A percentile compares a stretch with the other conserved stretches of the same genome.
These are phyloP conservation scores for Megalonaias nervosa DNA, from an alignment of 1,140 invertebrate genomes.

Conservation along the genomic window DNA sequence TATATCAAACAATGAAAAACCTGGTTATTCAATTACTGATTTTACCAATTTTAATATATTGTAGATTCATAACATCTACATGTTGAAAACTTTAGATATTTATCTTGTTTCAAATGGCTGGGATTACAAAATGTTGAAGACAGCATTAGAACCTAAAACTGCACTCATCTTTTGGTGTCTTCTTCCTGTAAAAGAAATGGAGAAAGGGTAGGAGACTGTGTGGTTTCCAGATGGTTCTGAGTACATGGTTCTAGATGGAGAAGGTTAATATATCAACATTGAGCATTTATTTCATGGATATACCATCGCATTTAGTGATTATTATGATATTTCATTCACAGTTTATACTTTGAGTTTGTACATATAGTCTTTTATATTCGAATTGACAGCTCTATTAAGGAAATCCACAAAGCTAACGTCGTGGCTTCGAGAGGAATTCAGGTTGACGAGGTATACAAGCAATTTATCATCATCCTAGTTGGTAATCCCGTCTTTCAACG, in stretches of 20 bases:
- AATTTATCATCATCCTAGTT: constrained; percentile 8
- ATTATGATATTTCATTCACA: too few species aligned
- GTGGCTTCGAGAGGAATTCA: constrained; percentile 12
- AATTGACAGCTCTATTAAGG: background rate
- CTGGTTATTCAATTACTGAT: too few species aligned
- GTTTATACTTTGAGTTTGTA: too few species aligned
- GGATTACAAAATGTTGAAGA: constrained; percentile 8
- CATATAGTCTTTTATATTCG: too few species aligned
- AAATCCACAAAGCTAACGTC: constrained; percentile 13
- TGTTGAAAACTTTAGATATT: too few species aligned
- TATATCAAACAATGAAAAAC: too few species aligned
- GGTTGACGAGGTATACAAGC: constrained; percentile 11
- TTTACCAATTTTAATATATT: too few species aligned
- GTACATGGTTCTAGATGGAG: constrained; percentile 32
- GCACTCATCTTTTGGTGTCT: constrained; percentile 19
- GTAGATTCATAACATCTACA: too few species aligned
- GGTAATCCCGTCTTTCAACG: background rate
- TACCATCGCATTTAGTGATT: too few species aligned
- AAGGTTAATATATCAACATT: constrained; percentile 10
- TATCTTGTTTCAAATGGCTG: background rate
- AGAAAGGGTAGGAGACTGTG: background rate
- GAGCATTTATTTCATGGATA: background rate
- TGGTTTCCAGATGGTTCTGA: constrained; percentile 6
- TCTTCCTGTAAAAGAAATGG: constrained; percentile 1
- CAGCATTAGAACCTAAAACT: constrained; percentile 15